Conservation (phyloP, 2,888 invertebrate species). For the Emmelina monodactyla region DNA sequence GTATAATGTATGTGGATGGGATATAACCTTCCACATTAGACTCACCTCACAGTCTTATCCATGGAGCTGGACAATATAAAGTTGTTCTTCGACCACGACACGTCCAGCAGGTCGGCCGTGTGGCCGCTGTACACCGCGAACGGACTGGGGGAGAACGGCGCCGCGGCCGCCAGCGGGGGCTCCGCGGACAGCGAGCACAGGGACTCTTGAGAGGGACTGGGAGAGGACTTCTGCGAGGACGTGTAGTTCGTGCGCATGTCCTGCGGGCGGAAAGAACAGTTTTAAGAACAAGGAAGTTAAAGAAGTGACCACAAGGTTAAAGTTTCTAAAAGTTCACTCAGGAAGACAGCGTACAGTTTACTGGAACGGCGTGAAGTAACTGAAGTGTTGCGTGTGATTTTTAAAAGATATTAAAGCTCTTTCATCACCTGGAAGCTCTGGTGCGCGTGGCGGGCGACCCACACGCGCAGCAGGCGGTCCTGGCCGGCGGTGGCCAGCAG, state of each 20-base stretch:
- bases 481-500: conserved; percentile 97
- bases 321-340: background rate
- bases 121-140: conserved; percentile 95
- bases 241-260: conserved; percentile 97
- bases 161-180: conserved; percentile 66
- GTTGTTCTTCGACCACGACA: conserved; percentile 99
- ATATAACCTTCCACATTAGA: too few relatives aligned
- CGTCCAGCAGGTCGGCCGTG: conserved; percentile 94
- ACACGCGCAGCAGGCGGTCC: conserved; percentile 91
- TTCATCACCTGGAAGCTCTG: conserved; percentile 80
- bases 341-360: background rate
- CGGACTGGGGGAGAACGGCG: conserved; percentile 87
- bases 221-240: conserved; percentile 86
- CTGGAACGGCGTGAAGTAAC: too few relatives aligned
- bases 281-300: background rate
- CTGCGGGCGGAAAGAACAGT: conserved; percentile 46
- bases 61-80: conserved; percentile 97
- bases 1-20: too few relatives aligned
- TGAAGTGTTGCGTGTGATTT: too few relatives aligned
- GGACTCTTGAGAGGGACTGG: conserved; percentile 92
- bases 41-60: conserved; percentile 95
- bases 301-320: background rate
- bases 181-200: conserved; percentile 71
- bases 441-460: conserved; percentile 92
- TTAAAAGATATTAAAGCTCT: too few relatives aligned